These are phyloP conservation scores for Lasioglossum albipes DNA, from an alignment of 1,140 invertebrate genomes.

Conservation along the genomic window DNA sequence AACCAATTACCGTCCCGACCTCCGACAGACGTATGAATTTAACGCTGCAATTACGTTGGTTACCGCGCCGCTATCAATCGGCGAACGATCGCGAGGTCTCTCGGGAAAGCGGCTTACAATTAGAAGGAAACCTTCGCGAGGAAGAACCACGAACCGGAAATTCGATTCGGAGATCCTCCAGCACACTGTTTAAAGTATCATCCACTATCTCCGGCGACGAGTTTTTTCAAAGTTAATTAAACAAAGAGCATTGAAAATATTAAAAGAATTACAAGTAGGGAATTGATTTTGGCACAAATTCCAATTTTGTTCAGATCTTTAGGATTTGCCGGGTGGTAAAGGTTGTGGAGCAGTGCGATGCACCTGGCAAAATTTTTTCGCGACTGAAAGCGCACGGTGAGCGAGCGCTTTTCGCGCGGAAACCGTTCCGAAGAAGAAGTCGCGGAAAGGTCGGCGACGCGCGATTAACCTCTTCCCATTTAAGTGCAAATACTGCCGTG, in stretches of 20 bases:
- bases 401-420: constrained; percentile 40
- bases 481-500: constrained; percentile 21
- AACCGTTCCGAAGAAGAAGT: not conserved
- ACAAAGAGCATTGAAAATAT: too few species aligned
- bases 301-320: too few species aligned
- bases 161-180: constrained; percentile 15
- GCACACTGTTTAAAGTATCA: too few species aligned
- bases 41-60: constrained; percentile 16
- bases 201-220: too few species aligned
- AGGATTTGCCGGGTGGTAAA: too few species aligned
- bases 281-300: too few species aligned
- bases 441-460: constrained; percentile 17
- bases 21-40: not conserved
- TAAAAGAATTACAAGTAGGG: too few species aligned
- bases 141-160: constrained; percentile 4
- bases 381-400: constrained; percentile 25
- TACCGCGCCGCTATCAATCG: not conserved
- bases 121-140: not conserved
- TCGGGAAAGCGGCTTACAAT: not conserved
- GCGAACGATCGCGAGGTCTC: constrained; percentile 9
- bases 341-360: not conserved
- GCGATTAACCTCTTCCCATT: constrained; percentile 43
- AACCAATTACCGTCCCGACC: constrained; percentile 12
- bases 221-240: too few species aligned
- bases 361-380: constrained; percentile 20